phyloP scores from a whole-genome alignment of 2,888 invertebrate genomes.

The Melipona bicolor region DNA sequence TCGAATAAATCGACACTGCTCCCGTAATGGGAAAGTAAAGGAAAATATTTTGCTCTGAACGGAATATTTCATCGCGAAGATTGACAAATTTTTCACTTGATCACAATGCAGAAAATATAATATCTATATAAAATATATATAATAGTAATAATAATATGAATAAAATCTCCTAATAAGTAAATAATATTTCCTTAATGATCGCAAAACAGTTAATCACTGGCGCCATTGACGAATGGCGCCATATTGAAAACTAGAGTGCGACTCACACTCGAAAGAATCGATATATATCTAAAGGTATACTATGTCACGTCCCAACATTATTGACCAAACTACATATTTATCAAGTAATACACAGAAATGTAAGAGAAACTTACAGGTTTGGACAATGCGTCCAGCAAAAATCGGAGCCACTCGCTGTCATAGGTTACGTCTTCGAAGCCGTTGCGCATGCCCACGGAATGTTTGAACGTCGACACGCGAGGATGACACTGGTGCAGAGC shows the following conservation, averaged over 20 bases:
- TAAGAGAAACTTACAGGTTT: conserved; percentile 22
- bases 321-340: neutral
- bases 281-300: neutral
- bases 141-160: too few relatives aligned
- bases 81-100: neutral
- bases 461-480: conserved; percentile 2
- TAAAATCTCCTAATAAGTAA: too few relatives aligned
- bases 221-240: neutral
- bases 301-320: neutral
- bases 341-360: neutral
- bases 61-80: neutral
- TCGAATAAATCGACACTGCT: neutral
- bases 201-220: too few relatives aligned
- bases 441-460: conserved; percentile 58
- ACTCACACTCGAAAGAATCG: neutral
- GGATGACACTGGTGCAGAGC: neutral
- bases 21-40: neutral
- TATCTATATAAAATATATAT: neutral
- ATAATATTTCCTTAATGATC: too few relatives aligned
- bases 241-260: neutral
- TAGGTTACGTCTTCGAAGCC: conserved; percentile 37
- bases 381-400: conserved; percentile 32
- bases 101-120: neutral
- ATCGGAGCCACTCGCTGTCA: conserved; percentile 16
- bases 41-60: neutral